Conservation (phyloP, 2,888 invertebrate genomes). For the Aphodius sticticus region DNA sequence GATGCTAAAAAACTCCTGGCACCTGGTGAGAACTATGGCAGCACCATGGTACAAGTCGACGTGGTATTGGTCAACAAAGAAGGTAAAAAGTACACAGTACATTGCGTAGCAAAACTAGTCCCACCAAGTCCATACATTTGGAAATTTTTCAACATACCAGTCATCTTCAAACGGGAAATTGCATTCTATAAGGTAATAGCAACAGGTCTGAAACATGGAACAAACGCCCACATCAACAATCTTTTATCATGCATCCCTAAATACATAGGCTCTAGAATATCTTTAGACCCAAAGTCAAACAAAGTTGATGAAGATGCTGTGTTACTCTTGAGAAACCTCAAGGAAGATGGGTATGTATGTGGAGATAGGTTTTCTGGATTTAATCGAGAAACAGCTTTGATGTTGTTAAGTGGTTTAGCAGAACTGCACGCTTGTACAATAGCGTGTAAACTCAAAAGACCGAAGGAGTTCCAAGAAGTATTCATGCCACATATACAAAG, state of each 20-base stretch:
- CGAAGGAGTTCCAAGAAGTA: constrained; percentile 54
- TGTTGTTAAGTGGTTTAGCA: constrained; percentile 60
- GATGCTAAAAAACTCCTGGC: constrained; percentile 57
- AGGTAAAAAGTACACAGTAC: constrained; percentile 50
- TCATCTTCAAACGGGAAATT: constrained; percentile 63
- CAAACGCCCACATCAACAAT: constrained; percentile 56
- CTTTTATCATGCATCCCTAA: constrained; percentile 51
- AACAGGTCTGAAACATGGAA: constrained; percentile 57
- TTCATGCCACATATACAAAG: constrained; percentile 54
- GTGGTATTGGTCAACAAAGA: constrained; percentile 35
- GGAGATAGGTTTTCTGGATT: constrained; percentile 60
- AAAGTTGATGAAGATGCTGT: constrained; percentile 63
- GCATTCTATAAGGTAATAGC: constrained; percentile 60
- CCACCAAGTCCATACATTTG: constrained; percentile 62
- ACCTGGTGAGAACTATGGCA: constrained; percentile 68
- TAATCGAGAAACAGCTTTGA: constrained; percentile 59
- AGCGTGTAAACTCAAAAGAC: constrained; percentile 60
- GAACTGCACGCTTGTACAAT: constrained; percentile 65
- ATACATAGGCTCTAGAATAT: constrained; percentile 62
- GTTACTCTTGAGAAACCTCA: constrained; percentile 64
- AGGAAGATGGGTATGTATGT: constrained; percentile 58
- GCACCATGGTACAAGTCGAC: constrained; percentile 60
- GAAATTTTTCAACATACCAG: constrained; percentile 60
- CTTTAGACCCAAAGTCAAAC: constrained; percentile 36
- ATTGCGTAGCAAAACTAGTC: constrained; percentile 63